These are phyloP conservation scores for Conus betulinus DNA, from an alignment of 1,140 invertebrate species.

Conservation along the genomic window DNA sequence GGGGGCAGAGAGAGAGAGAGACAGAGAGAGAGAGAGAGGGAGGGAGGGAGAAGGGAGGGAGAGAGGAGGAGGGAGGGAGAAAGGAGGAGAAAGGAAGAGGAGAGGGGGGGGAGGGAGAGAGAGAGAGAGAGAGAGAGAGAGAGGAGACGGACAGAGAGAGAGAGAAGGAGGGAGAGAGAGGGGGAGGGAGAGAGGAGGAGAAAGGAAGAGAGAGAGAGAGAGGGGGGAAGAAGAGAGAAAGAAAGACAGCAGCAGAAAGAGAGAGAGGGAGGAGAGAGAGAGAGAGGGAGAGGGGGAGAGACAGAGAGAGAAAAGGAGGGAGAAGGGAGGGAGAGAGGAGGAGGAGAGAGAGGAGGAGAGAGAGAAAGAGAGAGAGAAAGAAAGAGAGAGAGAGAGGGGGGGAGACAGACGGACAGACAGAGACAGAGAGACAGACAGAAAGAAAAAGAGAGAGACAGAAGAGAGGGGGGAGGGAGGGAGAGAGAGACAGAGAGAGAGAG, in stretches of 20 bases:
- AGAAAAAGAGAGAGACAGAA: background rate
- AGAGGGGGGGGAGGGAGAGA: background rate
- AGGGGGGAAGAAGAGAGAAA: background rate
- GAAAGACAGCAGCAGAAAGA: background rate
- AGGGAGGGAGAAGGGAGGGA: background rate
- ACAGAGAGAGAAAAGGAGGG: background rate
- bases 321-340: background rate
- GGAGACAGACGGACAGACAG: background rate
- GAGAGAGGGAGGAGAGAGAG: background rate
- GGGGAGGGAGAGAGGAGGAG: background rate
- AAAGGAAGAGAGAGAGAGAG: background rate
- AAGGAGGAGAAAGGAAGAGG: background rate
- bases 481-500: background rate
- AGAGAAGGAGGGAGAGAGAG: background rate
- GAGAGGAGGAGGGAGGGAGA: background rate
- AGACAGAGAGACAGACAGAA: background rate
- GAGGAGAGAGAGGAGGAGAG: background rate
- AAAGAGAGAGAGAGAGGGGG: background rate
- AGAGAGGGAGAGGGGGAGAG: background rate
- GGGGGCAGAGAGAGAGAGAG: background rate
- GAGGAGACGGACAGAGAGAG: background rate
- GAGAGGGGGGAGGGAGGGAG: background rate
- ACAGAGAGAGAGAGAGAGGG: background rate
- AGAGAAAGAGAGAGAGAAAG: no score
- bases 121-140: background rate